Base-by-base conservation (phyloP, 2,797 vertebrate species). In the Pipistrellus nathusii region DNA sequence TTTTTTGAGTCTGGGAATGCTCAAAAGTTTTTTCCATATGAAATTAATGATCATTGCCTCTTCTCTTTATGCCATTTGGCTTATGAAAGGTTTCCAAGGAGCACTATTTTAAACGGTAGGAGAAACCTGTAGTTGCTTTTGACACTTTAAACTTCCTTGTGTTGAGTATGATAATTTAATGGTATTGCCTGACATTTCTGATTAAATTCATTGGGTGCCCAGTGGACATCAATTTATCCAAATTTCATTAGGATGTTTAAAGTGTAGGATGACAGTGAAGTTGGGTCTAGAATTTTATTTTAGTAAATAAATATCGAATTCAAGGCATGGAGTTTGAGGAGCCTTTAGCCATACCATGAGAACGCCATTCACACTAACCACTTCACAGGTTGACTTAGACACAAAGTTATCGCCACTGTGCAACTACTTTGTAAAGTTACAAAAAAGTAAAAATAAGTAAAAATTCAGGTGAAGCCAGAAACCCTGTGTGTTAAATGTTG, bases 291-390 rank as follows among this genome's bases (percentile, higher is more conserved):
- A 88, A 76, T 81, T 94, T 91, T 69, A 17, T 81, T 57, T 82
- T 66, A 82, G 32, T 88, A 91, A 80, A 35, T 75, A 20, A 86
- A 35, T 78, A 27, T 41, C n/a, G 83, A 94, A 53, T 78, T 87
- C 38, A 95, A 13, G 27, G 25, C 35, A 86, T 13, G 46, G 15
- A 14, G 1, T 69, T 48, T 87, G 57, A 64, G 73, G 73, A 35
- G 1, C 27, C 35, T 6, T 76, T 44, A 53, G 20, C 44, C 21
- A 5, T 55, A 15, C 32, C 18, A 25, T 6, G 15, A 35, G n/a
- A 62, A 30, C 55, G 21, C 21, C 55, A 6, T 48, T 44, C 9
- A 30, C 20, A 55, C 0, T 12, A 62, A 86, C 7, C 55, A 51
- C 27, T 72, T 88, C 21, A 41, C 48, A 46, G 75, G 32, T 72